These are phyloP conservation scores for Leucophenga varia DNA, from an alignment of 1,140 invertebrate genomes.

Conservation along the genomic window DNA sequence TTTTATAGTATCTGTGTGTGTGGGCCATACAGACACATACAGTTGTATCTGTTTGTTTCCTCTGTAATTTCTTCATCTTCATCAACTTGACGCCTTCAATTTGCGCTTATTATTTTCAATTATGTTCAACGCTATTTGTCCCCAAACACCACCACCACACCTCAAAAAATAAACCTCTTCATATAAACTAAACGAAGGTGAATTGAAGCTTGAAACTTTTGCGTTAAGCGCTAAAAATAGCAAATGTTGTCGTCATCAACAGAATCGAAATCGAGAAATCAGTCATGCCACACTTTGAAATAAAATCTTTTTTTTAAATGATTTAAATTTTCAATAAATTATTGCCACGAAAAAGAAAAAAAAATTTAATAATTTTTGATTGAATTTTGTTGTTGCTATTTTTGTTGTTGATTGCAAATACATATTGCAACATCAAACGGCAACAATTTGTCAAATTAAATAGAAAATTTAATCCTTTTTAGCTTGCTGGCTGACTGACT, in stretches of 20 bases:
- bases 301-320: too few relatives aligned
- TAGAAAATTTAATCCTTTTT: too few relatives aligned
- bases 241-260: conserved; percentile 18
- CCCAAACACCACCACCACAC: not conserved
- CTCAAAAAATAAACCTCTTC: too few relatives aligned
- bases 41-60: too few relatives aligned
- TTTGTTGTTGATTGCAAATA: too few relatives aligned
- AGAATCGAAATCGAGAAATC: conserved; percentile 14
- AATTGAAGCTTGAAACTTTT: too few relatives aligned
- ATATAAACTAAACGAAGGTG: too few relatives aligned
- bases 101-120: conserved; percentile 45
- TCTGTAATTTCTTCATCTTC: not conserved
- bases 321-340: not conserved
- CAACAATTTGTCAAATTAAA: conserved; percentile 10
- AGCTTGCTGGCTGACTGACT: too few relatives aligned
- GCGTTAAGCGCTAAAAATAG: not conserved
- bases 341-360: too few relatives aligned
- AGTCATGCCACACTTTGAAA: too few relatives aligned
- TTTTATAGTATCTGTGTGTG: conserved; percentile 24
- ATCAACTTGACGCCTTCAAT: conserved; percentile 34
- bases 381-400: conserved; percentile 41
- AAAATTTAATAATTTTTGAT: conserved; percentile 17
- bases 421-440: conserved; percentile 23
- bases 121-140: conserved; percentile 32
- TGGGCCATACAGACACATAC: conserved; percentile 29